Conservation (phyloP, 2,113 vertebrate genomes). For the Myotis davidii region DNA sequence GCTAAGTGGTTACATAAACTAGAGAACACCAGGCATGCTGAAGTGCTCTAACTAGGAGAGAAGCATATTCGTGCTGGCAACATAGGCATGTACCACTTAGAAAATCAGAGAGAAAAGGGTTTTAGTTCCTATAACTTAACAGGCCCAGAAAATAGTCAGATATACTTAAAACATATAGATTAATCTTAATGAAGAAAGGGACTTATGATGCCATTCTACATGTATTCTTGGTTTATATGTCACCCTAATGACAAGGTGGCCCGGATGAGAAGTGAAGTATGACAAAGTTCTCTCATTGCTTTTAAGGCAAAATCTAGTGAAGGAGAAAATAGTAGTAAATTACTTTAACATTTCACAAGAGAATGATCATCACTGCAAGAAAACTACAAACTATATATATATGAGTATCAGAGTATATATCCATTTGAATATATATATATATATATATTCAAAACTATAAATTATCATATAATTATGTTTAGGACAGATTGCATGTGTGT, state of each 20-base stretch:
- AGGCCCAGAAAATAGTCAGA: background rate
- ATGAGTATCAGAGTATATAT: no score
- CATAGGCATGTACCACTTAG: background rate
- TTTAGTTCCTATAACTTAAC: background rate
- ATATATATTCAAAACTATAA: background rate
- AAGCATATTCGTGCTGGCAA: background rate
- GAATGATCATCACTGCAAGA: background rate
- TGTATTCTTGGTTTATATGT: background rate
- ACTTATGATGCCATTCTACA: background rate
- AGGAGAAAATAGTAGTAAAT: background rate
- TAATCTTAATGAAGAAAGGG: background rate
- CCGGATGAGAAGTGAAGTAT: background rate
- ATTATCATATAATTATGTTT: background rate
- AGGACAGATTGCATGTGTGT: background rate
- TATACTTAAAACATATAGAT: background rate
- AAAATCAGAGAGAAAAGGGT: background rate
- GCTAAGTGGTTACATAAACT: background rate
- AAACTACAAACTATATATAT: background rate
- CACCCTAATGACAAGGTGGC: background rate
- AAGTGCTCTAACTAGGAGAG: background rate
- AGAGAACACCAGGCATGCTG: background rate
- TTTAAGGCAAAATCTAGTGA: background rate
- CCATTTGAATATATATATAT: no score
- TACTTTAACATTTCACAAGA: background rate
- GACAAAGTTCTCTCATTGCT: background rate